phyloP scores from a whole-genome alignment of 2,888 invertebrate species.

The Drosophila picticornis region DNA sequence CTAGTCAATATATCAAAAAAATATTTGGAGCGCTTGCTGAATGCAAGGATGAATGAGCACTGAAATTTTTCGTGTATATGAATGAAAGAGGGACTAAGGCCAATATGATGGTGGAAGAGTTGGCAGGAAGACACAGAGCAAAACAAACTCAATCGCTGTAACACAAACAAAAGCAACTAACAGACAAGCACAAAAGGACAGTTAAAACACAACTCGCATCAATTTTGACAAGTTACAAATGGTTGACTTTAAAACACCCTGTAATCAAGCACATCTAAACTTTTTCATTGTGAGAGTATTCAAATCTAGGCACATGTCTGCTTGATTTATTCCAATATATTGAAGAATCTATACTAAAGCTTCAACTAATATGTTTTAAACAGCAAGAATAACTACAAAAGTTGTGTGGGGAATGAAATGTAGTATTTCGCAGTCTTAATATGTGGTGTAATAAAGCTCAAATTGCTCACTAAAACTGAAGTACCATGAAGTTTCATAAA shows the following conservation, averaged over 20 bases:
- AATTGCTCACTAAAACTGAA: conserved; percentile 18
- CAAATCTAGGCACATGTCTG: neutral
- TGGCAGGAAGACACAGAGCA: conserved; percentile 13
- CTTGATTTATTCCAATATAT: neutral
- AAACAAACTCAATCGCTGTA: conserved; percentile 35
- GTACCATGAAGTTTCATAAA: conserved; percentile 15
- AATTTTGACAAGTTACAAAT: neutral
- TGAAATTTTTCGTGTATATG: conserved; percentile 28
- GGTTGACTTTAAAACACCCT: conserved; percentile 15
- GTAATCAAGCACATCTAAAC: neutral
- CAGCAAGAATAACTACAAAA: neutral
- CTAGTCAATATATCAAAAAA: conserved; percentile 78
- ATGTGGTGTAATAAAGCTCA: conserved; percentile 20
- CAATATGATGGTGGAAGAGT: neutral
- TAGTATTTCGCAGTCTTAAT: neutral
- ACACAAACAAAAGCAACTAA: conserved; percentile 34
- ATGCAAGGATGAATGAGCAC: conserved; percentile 72
- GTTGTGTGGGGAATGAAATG: neutral
- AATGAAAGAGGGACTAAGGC: conserved; percentile 9
- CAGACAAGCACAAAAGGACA: conserved; percentile 21
- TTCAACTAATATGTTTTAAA: neutral
- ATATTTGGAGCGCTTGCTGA: conserved; percentile 65
- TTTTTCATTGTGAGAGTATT: neutral
- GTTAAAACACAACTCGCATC: conserved; percentile 17
- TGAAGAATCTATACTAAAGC: neutral